Evolutionary conservation across 2,888 invertebrate species (phyloP).

Genomic region (Sisyra terminalis): DNA sequence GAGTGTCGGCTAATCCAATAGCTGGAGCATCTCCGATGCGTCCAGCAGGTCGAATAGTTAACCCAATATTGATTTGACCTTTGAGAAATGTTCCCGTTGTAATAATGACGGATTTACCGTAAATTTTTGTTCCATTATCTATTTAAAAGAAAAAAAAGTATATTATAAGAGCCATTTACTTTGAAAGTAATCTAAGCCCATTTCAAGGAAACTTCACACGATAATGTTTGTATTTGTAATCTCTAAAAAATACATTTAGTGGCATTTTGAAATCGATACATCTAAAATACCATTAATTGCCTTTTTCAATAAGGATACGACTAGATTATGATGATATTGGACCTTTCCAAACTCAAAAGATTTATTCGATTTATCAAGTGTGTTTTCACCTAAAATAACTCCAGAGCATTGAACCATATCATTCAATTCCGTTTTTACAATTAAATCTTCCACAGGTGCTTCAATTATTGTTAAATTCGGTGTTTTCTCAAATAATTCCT

Average conservation of each 20-base stretch:
- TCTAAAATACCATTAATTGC: too few relatives aligned
- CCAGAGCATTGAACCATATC: constrained; percentile 27
- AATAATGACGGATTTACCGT: constrained; percentile 51
- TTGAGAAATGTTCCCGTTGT: constrained; percentile 82
- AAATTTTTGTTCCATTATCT: constrained; percentile 40
- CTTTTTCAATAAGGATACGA: too few relatives aligned
- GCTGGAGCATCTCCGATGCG: constrained; percentile 65
- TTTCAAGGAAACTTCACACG: too few relatives aligned
- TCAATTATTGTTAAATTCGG: constrained; percentile 49
- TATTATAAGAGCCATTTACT: too few relatives aligned
- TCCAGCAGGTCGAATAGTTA: constrained; percentile 59
- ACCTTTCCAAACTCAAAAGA: too few relatives aligned
- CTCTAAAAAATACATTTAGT: too few relatives aligned
- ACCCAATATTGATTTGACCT: constrained; percentile 69
- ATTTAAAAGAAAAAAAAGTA: constrained; percentile 9
- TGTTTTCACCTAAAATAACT: constrained; percentile 30
- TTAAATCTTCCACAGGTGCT: constrained; percentile 63
- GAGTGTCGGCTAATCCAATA: constrained; percentile 55
- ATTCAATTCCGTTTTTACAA: constrained; percentile 29
- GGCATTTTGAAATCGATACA: too few relatives aligned
- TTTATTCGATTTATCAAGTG: constrained; percentile 1
- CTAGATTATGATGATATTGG: too few relatives aligned
- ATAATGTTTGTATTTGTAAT: too few relatives aligned
- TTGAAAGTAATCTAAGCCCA: too few relatives aligned
- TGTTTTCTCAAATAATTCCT: constrained; percentile 42